Evolutionary conservation across 2,113 vertebrate species (phyloP).

Genomic region (Datnioides undecimradiatus): DNA sequence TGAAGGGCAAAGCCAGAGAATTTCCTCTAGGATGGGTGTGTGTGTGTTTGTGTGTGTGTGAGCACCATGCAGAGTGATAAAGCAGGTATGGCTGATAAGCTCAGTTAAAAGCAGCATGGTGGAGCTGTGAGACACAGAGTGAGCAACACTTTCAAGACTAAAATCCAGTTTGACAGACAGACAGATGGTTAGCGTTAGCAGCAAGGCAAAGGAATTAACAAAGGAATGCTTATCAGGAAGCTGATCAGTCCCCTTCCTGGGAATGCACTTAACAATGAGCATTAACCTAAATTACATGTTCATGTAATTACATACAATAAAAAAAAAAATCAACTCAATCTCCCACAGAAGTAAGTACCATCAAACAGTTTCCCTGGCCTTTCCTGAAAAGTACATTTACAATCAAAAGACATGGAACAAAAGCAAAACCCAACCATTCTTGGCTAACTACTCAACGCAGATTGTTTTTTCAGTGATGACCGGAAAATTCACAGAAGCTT

Average conservation of each 20-base stretch:
- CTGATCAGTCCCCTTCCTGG: slow-evolving; percentile 60
- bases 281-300: slow-evolving; percentile 74
- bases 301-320: slow-evolving; percentile 71
- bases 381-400: slow-evolving; percentile 74
- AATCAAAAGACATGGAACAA: slow-evolving; percentile 71
- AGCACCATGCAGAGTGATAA: slow-evolving; percentile 80
- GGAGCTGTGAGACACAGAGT: slow-evolving; percentile 50
- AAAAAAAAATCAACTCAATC: slow-evolving; percentile 37
- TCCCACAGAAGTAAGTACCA: slow-evolving; percentile 73
- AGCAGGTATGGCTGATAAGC: slow-evolving; percentile 65
- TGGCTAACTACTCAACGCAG: slow-evolving; percentile 35
- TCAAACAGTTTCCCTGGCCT: slow-evolving; percentile 65
- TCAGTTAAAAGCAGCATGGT: slow-evolving; percentile 73
- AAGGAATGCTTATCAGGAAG: slow-evolving; percentile 73
- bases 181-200: slow-evolving; percentile 77
- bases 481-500: slow-evolving; percentile 63
- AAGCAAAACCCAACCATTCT: slow-evolving; percentile 58
- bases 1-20: slow-evolving; percentile 50
- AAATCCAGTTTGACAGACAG: slow-evolving; percentile 58
- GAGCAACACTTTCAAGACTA: slow-evolving; percentile 53
- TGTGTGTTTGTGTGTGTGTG: slow-evolving; percentile 61
- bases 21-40: slow-evolving; percentile 54
- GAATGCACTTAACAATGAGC: slow-evolving; percentile 69
- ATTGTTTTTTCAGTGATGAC: slow-evolving; percentile 59
- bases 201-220: slow-evolving; percentile 77